Percentiles rank a stretch among this genome's conserved stretches.
Conservation (phyloP, 2,113 vertebrate species). For the Vireo altiloquus region DNA sequence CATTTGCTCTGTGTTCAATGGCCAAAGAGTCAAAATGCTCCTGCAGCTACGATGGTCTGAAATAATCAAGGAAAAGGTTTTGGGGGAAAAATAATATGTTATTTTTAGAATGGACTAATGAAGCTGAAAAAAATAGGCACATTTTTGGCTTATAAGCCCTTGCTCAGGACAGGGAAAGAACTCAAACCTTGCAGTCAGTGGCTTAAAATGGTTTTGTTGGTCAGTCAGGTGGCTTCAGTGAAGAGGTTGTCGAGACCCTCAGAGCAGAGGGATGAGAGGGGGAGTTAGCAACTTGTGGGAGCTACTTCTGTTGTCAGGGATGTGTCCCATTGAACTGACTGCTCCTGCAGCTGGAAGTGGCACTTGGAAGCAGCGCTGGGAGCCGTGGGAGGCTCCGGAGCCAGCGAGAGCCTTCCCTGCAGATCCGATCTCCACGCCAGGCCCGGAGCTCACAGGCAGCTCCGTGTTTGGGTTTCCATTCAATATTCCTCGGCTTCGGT, state of each 20-base stretch:
- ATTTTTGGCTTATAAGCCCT: background rate
- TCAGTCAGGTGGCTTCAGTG: background rate
- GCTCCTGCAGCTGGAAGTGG: background rate
- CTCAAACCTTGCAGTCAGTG: rapidly evolving
- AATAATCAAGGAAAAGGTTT: background rate
- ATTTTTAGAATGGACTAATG: background rate
- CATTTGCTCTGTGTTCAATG: rapidly evolving
- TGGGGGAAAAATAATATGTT: background rate
- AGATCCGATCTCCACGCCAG: background rate
- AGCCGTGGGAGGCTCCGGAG: background rate
- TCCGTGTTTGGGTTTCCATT: slow-evolving; percentile 46
- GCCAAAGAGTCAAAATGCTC: background rate
- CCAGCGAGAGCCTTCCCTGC: background rate
- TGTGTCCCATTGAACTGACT: rapidly evolving
- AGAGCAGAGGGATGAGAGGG: background rate
- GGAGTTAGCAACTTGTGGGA: rapidly evolving
- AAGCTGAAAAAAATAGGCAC: rapidly evolving
- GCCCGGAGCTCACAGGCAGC: background rate
- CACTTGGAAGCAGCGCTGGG: rapidly evolving
- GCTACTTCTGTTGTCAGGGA: rapidly evolving
- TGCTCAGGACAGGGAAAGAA: background rate
- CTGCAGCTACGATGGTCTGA: background rate
- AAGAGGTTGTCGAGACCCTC: rapidly evolving
- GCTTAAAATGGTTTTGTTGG: background rate
- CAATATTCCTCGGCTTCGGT: slow-evolving; percentile 13